phyloP scores from a whole-genome alignment of 2,888 invertebrate species.

The Polyommatus icarus region DNA sequence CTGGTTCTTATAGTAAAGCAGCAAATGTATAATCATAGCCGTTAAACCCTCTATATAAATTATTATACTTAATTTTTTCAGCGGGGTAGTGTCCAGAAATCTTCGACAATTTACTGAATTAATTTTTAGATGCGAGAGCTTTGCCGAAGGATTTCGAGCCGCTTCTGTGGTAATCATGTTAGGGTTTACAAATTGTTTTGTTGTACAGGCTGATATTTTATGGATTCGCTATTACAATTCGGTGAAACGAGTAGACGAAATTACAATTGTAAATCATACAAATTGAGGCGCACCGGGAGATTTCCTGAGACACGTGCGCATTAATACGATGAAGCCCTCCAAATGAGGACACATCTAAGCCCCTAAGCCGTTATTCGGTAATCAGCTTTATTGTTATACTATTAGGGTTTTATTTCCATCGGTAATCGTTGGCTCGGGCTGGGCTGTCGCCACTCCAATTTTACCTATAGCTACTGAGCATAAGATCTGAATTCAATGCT shows the following conservation, averaged over 20 bases:
- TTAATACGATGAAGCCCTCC: slow-evolving; percentile 67
- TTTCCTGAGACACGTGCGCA: slow-evolving; percentile 53
- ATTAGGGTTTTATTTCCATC: slow-evolving; percentile 25
- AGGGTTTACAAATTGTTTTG: neutral
- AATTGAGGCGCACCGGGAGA: slow-evolving; percentile 45
- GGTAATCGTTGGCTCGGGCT: neutral
- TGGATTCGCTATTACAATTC: neutral
- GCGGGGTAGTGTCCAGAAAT: neutral
- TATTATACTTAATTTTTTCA: no score
- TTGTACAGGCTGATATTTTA: neutral
- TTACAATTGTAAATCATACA: slow-evolving; percentile 30
- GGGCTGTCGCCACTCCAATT: neutral
- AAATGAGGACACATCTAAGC: slow-evolving; percentile 50
- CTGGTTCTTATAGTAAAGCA: no score
- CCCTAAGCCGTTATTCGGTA: slow-evolving; percentile 22
- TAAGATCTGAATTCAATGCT: neutral
- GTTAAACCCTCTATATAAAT: no score
- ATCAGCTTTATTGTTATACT: slow-evolving; percentile 18
- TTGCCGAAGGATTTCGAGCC: neutral
- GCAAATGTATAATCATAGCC: no score
- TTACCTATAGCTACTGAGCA: neutral
- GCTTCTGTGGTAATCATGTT: neutral
- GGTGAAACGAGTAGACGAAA: neutral
- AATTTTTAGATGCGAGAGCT: neutral
- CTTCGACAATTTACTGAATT: neutral